Evolutionary conservation across 2,888 invertebrate species (phyloP).

Genomic region (Lasioglossum vierecki): DNA sequence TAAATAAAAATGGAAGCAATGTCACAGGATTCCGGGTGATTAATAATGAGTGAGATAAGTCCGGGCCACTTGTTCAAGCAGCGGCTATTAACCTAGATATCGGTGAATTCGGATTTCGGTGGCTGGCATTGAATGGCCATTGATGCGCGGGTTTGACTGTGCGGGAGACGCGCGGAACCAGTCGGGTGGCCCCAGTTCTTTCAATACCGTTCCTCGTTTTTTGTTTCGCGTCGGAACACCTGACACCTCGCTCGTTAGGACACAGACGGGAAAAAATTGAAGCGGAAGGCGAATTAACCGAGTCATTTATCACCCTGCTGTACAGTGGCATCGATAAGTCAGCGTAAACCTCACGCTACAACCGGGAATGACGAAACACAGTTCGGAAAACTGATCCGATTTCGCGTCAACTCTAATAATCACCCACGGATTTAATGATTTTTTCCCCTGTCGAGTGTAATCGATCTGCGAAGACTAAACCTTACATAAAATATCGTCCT

Average conservation of each 20-base stretch:
- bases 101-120: conserved; percentile 13
- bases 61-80: neutral
- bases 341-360: neutral
- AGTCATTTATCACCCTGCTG: conserved; percentile 1
- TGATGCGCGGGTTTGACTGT: conserved; percentile 17
- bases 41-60: conserved; percentile 17
- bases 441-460: conserved; percentile 29
- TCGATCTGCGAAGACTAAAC: conserved; percentile 23
- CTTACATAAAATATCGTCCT: conserved; percentile 5
- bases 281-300: conserved; percentile 14
- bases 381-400: neutral
- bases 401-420: conserved; percentile 28
- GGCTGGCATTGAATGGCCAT: neutral
- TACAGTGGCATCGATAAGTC: neutral
- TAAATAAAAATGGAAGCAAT: neutral
- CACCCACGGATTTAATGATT: conserved; percentile 43
- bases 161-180: neutral
- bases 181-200: neutral
- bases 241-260: conserved; percentile 6
- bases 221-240: conserved; percentile 3
- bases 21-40: neutral
- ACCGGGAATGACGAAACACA: neutral
- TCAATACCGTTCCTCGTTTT: neutral
- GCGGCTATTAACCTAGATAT: conserved; percentile 40
- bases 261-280: neutral